Evolutionary conservation across 2,888 invertebrate species (phyloP).

Genomic region (Ctena decussata): DNA sequence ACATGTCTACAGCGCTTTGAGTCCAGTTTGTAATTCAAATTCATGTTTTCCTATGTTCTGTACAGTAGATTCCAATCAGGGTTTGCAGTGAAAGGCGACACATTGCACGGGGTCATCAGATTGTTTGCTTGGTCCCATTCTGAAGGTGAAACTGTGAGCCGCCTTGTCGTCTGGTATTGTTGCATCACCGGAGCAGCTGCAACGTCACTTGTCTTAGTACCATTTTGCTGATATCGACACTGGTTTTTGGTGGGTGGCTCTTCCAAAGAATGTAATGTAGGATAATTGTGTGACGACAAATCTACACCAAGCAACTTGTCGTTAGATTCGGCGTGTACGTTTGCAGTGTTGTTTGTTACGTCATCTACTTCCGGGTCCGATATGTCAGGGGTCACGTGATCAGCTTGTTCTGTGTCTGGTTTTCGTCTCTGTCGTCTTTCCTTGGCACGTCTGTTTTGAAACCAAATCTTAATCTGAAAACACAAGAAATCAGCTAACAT

Average conservation of each 20-base stretch:
- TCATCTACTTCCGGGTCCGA: background rate
- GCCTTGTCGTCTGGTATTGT: background rate
- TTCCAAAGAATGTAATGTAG: background rate
- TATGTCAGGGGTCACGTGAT: background rate
- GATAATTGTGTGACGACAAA: background rate
- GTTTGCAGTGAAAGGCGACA: background rate
- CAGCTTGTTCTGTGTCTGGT: background rate
- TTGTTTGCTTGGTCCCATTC: background rate
- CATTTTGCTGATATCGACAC: background rate
- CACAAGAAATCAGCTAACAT: no score
- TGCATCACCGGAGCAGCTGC: background rate
- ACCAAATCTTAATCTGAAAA: constrained; percentile 42
- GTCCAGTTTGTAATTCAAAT: no score
- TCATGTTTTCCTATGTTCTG: background rate
- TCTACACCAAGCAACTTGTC: background rate
- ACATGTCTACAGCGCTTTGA: no score
- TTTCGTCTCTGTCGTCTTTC: constrained; percentile 11
- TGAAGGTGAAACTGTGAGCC: background rate
- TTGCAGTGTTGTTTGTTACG: background rate
- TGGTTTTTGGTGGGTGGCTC: background rate
- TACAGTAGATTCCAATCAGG: background rate
- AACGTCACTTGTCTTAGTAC: background rate
- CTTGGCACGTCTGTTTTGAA: constrained; percentile 18
- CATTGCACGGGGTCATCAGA: background rate
- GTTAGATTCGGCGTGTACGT: background rate